Evolutionary conservation across 2,797 vertebrate species (phyloP), one percentile per base, ranked within the genome.

Genomic region (Adelosebastes latens): DNA sequence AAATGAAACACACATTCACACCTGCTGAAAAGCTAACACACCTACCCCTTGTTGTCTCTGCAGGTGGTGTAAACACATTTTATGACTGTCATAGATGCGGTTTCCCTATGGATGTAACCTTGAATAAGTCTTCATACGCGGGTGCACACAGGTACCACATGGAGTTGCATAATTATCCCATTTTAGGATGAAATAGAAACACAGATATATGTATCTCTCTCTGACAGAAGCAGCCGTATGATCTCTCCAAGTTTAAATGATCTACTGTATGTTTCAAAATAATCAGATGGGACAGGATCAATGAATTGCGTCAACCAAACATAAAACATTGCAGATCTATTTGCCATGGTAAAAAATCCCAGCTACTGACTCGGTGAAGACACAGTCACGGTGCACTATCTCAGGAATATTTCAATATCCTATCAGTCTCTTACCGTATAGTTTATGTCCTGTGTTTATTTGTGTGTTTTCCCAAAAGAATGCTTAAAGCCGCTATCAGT

Each of bases 1-100:
- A 82, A 88, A 87, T 87, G 80, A 87, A 89, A 64, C 63, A 84
- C 66, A 34, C 62, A 55, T 55, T 55, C 60, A 80, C 87, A 82
- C 71, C 75, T 80, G 74, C 77, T 77, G 56, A 82, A 85, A 75
- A 1, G n/a, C 52, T 13, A 60, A 59, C 73, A 63, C 58, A 25
- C 62, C 78, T 22, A 31, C 49, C 52, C 18, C 18, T 55, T 79
- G 56, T 76, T 85, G 66, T 58, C 42, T 29, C 32, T 68, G 72
- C 87, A 81, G 79, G 76, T 82, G 80, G 73, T 80, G 61, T 80
- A 82, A 82, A 84, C 64, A 79, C 60, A 59, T 75, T 78, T 75
- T 75, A 72, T 56, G 67, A 72, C 52, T 18, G 11, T 78, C 39
- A 49, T n/a, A 60, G 59, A 65, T 18, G 60, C 55, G 65, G 52